A percentile compares a stretch with the other conserved stretches of the same genome.
Evolutionary conservation across 2,888 invertebrate species (phyloP).

Genomic region (Torymus auratus): DNA sequence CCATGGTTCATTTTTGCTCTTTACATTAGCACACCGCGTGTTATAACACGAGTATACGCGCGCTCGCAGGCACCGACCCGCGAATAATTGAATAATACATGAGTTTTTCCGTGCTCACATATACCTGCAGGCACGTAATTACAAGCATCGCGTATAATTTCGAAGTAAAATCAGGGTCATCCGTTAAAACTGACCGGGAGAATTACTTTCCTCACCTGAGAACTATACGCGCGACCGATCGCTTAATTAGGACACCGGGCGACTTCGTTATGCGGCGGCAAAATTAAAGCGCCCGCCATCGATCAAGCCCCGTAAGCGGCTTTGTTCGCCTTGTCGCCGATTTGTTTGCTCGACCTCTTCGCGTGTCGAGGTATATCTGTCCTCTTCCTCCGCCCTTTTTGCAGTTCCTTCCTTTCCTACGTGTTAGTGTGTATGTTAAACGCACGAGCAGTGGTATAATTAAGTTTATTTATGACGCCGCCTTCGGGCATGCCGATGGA

Average conservation of each 20-base stretch:
- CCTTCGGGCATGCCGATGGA: too few relatives aligned
- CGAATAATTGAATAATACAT: constrained; percentile 49
- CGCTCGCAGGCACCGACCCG: background rate
- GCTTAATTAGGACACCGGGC: constrained; percentile 42
- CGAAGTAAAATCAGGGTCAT: constrained; percentile 51
- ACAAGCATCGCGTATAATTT: constrained; percentile 39
- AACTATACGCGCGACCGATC: constrained; percentile 18
- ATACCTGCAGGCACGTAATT: constrained; percentile 23
- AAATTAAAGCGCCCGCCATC: constrained; percentile 53
- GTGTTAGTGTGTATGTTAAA: too few relatives aligned
- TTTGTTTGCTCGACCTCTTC: constrained; percentile 27
- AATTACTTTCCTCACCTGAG: constrained; percentile 19
- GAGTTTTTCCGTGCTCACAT: constrained; percentile 22
- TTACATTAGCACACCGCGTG: too few relatives aligned
- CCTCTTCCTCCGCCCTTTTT: too few relatives aligned
- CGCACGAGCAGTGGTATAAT: too few relatives aligned
- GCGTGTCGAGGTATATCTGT: too few relatives aligned
- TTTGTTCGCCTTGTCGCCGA: constrained; percentile 44
- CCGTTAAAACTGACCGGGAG: constrained; percentile 40
- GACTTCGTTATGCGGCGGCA: constrained; percentile 35
- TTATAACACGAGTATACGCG: too few relatives aligned
- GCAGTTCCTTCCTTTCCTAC: too few relatives aligned
- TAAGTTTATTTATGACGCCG: too few relatives aligned
- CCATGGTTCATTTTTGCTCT: constrained; percentile 19
- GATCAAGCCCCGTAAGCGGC: constrained; percentile 50